These are phyloP conservation scores for Echinarachnius parma DNA, from an alignment of 53 echinoderm and acorn worm species.

Conservation along the genomic window DNA sequence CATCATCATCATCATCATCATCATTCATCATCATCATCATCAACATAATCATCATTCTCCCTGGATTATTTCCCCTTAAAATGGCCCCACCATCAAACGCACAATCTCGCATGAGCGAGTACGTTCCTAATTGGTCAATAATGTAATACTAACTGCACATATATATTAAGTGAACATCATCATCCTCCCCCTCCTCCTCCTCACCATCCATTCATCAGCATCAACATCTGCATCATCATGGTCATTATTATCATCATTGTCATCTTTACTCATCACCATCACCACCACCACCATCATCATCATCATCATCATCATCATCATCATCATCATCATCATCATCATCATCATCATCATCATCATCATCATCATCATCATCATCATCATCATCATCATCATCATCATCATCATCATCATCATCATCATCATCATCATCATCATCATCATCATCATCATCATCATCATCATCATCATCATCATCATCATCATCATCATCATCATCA, in stretches of 20 bases:
- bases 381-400: background rate
- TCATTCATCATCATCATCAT: too few species aligned
- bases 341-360: background rate
- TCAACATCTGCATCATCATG: background rate
- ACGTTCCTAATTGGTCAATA: too few species aligned
- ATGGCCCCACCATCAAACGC: too few species aligned
- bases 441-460: background rate
- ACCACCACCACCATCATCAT: conserved; percentile 1
- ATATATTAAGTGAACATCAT: too few species aligned
- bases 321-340: background rate
- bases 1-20: background rate
- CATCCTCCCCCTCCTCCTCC: too few species aligned
- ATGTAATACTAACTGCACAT: too few species aligned
- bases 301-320: conserved; percentile 2
- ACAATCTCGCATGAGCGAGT: too few species aligned
- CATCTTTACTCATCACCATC: background rate
- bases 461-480: background rate
- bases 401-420: background rate
- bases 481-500: background rate
- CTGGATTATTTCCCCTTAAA: too few species aligned
- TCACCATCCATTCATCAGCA: too few species aligned
- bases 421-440: background rate
- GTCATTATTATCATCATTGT: background rate
- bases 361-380: background rate
- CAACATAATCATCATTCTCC: too few species aligned